Evolutionary conservation across 2,888 invertebrate species (phyloP).

Genomic region (Chrysolina oricalcia): DNA sequence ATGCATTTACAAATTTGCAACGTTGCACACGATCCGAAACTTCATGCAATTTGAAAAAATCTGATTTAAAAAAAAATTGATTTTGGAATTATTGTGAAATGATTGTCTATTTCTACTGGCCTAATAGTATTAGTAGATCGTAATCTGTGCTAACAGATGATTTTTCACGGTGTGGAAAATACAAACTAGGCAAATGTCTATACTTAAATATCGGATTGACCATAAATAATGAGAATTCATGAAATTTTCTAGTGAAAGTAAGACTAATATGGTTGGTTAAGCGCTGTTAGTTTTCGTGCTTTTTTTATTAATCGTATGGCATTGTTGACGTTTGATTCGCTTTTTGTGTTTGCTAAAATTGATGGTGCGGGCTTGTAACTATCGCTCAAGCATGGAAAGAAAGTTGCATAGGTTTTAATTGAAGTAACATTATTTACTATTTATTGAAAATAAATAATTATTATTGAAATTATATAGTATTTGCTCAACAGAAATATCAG

Average conservation of each 20-base stretch:
- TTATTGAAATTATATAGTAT: not conserved
- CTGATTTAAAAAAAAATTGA: too few relatives aligned
- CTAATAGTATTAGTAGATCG: conserved; percentile 6
- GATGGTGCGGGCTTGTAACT: conserved; percentile 37
- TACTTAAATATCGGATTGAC: not conserved
- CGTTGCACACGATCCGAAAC: too few relatives aligned
- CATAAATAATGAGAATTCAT: not conserved
- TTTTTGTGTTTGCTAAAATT: conserved; percentile 36
- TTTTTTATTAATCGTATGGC: not conserved
- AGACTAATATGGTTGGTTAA: conserved; percentile 17
- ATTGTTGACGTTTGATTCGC: conserved; percentile 24
- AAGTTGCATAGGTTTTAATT: conserved; percentile 19
- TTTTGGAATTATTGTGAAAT: too few relatives aligned
- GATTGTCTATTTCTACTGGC: too few relatives aligned
- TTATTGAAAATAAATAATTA: conserved; percentile 8
- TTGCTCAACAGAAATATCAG: too few relatives aligned
- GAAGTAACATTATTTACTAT: conserved; percentile 21
- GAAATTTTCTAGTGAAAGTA: conserved; percentile 6
- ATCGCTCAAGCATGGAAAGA: conserved; percentile 35
- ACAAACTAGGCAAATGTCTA: not conserved
- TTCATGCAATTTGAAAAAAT: too few relatives aligned
- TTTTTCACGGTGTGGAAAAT: not conserved
- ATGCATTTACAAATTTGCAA: too few relatives aligned
- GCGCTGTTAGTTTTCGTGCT: conserved; percentile 28
- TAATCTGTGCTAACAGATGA: conserved; percentile 19